These are phyloP conservation scores for Phylloscopus trochiloides DNA, from an alignment of 2,113 vertebrate species.

Conservation along the genomic window DNA sequence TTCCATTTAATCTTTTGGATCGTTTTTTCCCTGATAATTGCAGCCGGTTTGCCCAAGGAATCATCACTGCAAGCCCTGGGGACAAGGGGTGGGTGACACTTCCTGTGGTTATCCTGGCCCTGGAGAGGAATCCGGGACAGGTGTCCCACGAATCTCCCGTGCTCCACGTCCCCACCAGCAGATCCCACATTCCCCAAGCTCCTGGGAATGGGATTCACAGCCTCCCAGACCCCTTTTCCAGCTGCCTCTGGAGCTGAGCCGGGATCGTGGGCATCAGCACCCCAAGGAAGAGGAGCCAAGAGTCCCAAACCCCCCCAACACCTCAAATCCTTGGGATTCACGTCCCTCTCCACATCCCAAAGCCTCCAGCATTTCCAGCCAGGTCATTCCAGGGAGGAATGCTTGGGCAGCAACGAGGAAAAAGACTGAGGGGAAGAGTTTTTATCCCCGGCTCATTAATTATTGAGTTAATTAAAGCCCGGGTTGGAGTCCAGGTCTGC, in stretches of 20 bases:
- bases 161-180: fast-evolving
- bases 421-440: background rate
- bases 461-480: background rate
- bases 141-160: fast-evolving
- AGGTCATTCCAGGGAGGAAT: background rate
- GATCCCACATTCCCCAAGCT: fast-evolving
- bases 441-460: background rate
- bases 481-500: background rate
- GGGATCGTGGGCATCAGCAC: fast-evolving
- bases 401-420: fast-evolving
- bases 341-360: background rate
- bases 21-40: fast-evolving
- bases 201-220: background rate
- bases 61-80: fast-evolving
- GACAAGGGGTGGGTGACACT: background rate
- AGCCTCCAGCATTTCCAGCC: too few relatives aligned
- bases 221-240: background rate
- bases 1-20: background rate
- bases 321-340: background rate
- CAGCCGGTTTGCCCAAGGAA: background rate
- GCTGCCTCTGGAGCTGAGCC: background rate
- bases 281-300: background rate
- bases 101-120: fast-evolving
- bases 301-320: background rate
- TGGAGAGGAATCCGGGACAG: fast-evolving